A percentile compares a stretch with the other conserved stretches of the same genome.
phyloP scores from a whole-genome alignment of 37 sponge, comb jelly and placozoan species.

The Spongia lamella region DNA sequence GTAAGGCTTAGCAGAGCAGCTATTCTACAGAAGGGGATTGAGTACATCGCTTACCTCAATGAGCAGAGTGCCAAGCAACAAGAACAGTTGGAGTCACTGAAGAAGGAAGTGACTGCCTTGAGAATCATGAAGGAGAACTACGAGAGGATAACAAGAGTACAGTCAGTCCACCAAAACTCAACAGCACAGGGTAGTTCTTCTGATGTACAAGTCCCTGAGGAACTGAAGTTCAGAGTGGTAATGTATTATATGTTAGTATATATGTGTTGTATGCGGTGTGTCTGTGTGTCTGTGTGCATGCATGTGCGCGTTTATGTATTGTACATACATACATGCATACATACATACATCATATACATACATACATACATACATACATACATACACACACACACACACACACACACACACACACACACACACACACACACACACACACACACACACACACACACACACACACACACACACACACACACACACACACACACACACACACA shows the following conservation, averaged over 20 bases:
- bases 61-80: constrained; percentile 37
- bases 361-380: too few species aligned
- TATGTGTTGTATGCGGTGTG: constrained; percentile 9
- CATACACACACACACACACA: too few species aligned
- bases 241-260: background rate
- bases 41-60: constrained; percentile 71
- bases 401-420: too few species aligned
- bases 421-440: too few species aligned
- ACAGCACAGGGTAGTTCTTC: too few species aligned
- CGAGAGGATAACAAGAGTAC: too few species aligned
- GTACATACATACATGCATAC: too few species aligned
- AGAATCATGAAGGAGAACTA: constrained; percentile 87
- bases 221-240: constrained; percentile 21
- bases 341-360: too few species aligned
- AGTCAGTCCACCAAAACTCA: too few species aligned
- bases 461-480: too few species aligned
- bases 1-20: constrained; percentile 78
- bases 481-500: too few species aligned
- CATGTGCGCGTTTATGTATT: constrained; percentile 1
- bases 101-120: constrained; percentile 82
- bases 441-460: too few species aligned
- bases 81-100: constrained; percentile 57
- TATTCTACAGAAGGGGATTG: constrained; percentile 76
- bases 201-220: background rate
- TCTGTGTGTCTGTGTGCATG: constrained; percentile 12